Evolutionary conservation across 1,140 invertebrate species (phyloP).

Genomic region (Protaetia brevitarsis): DNA sequence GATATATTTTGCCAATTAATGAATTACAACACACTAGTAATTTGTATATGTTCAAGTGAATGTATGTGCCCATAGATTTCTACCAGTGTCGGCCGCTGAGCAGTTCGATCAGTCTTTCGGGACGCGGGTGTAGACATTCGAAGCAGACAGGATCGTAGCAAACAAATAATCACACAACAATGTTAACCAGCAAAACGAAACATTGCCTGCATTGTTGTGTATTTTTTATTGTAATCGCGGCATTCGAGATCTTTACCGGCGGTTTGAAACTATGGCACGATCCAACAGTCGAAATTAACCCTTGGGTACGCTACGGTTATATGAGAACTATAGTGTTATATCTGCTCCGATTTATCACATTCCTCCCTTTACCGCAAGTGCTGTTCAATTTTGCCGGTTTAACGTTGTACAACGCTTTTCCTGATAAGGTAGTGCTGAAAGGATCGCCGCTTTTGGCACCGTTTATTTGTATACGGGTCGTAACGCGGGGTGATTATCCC

Average conservation of each 20-base stretch:
- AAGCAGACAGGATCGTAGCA: neutral
- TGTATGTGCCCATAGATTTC: neutral
- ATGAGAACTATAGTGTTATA: constrained; percentile 73
- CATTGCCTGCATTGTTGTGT: constrained; percentile 77
- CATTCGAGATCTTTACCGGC: constrained; percentile 77
- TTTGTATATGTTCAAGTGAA: neutral
- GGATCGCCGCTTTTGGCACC: constrained; percentile 87
- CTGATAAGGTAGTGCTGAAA: constrained; percentile 86
- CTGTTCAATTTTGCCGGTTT: constrained; percentile 90
- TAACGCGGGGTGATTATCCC: constrained; percentile 93
- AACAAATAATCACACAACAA: constrained; percentile 31
- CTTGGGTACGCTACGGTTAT: constrained; percentile 76
- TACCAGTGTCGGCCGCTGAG: neutral
- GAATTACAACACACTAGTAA: neutral
- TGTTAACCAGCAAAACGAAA: constrained; percentile 65
- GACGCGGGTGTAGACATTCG: constrained; percentile 2
- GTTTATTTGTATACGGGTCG: constrained; percentile 92
- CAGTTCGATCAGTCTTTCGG: neutral
- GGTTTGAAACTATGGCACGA: constrained; percentile 66
- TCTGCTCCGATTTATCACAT: constrained; percentile 73
- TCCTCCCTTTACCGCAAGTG: constrained; percentile 86
- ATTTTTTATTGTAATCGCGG: constrained; percentile 69
- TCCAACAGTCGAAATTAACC: constrained; percentile 65
- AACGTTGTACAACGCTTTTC: constrained; percentile 91
- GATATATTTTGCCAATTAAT: constrained; percentile 9